Percentiles rank a stretch among this genome's conserved stretches.
Evolutionary conservation across 2,113 vertebrate species (phyloP).

Genomic region (Castor canadensis): DNA sequence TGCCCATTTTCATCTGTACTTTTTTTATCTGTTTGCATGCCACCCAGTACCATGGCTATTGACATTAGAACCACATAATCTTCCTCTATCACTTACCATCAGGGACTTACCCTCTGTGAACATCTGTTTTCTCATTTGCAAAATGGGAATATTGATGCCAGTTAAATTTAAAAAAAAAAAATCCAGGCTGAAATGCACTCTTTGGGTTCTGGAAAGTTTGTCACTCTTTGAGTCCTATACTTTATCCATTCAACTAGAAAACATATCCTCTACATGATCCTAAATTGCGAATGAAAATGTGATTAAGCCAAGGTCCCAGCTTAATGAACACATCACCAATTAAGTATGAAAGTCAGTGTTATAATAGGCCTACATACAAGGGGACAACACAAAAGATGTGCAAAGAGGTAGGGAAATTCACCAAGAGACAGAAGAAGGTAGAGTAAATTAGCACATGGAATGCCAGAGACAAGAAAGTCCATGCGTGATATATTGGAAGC

Average conservation of each 20-base stretch:
- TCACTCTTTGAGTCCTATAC: neutral
- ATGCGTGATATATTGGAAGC: rapidly evolving
- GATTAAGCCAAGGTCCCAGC: neutral
- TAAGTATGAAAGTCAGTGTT: neutral
- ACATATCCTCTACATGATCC: neutral
- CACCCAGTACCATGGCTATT: neutral
- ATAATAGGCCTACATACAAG: neutral
- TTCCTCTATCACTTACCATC: neutral
- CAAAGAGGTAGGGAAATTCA: neutral
- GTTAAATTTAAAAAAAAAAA: neutral
- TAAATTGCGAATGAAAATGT: neutral
- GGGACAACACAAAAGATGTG: neutral
- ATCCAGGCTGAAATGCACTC: neutral
- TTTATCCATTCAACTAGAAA: neutral
- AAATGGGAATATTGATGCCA: neutral
- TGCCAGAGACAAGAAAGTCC: neutral
- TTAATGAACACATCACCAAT: neutral
- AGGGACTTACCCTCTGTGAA: neutral
- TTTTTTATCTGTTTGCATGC: neutral
- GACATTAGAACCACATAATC: neutral
- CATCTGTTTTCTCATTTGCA: neutral
- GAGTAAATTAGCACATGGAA: neutral
- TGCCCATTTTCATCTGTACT: neutral
- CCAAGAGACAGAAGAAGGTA: neutral
- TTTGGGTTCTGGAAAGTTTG: neutral